Base-by-base conservation (phyloP, 2,797 vertebrate species). In the Allenopithecus nigroviridis region DNA sequence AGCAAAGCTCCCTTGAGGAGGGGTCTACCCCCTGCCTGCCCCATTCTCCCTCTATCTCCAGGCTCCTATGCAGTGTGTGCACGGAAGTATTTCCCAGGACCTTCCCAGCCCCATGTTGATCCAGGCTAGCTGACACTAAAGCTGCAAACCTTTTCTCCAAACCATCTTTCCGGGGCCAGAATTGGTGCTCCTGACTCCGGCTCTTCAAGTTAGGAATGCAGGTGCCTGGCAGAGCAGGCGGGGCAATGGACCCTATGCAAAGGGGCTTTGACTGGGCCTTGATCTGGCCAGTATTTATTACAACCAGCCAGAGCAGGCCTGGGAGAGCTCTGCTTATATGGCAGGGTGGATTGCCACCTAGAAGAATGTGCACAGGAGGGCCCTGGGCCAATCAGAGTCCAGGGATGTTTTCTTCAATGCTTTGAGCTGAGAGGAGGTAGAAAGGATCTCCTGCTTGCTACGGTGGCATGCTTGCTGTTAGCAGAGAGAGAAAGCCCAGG, bases 31-130 rank as follows among this genome's bases (percentile, higher is more conserved):
- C 4, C 16, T 2, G 0, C 30, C 36, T 46, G 28, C 19, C 33
- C 16, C 24, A 1, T 30, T 26, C 24, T 72, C 41, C 70, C 22
- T 68, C 17, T 19, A 19, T 48, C n/a, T 87, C 10, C 7, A 33
- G n/a, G 17, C 9, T 30, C n/a, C 33, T 33, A 5, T 19, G 61
- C 41, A 46, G 0, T 8, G 0, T 24, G 1, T 33, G 4, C 4
- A 88, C 8, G 80, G 21, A 84, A 83, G 57, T 36, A 68, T 19
- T 59, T 79, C 22, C 64, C 41, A n/a, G 93, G 79, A 92, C 19
- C 14, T 33, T 55, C 19, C 24, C 46, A 84, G 53, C 4, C 30
- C 72, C 74, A 33, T 24, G 4, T 33, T 4, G 26, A 75, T n/a
- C 41, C 87, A 83, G n/a, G 8, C 22, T 57, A 36, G 41, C 64